These are phyloP conservation scores for Matsumyia berberina DNA, from an alignment of 2,888 invertebrate species.

Conservation along the genomic window DNA sequence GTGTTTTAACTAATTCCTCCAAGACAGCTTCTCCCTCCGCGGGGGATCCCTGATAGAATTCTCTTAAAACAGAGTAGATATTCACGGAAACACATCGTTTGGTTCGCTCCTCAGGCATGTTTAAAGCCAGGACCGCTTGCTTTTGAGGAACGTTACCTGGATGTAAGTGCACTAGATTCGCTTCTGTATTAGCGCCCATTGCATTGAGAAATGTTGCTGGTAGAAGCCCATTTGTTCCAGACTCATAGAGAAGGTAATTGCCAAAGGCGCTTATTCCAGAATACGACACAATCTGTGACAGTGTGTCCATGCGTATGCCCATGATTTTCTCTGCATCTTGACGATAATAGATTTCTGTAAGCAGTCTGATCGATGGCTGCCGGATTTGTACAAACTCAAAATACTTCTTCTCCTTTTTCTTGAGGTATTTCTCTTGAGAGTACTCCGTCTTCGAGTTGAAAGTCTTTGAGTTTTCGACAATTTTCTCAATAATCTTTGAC, in stretches of 20 bases:
- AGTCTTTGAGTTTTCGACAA: conserved; percentile 96
- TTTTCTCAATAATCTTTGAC: conserved; percentile 92
- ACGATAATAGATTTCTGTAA: conserved; percentile 93
- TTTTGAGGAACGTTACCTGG: conserved; percentile 92
- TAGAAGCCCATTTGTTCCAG: conserved; percentile 93
- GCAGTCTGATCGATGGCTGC: conserved; percentile 91
- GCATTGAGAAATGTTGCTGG: conserved; percentile 93
- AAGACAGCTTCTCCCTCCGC: conserved; percentile 59
- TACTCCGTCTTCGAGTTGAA: conserved; percentile 96
- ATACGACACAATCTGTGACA: conserved; percentile 94
- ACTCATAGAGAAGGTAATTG: conserved; percentile 93
- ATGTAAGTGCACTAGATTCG: conserved; percentile 90
- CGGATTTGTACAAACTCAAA: conserved; percentile 92
- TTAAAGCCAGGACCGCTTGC: conserved; percentile 91
- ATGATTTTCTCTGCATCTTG: conserved; percentile 91
- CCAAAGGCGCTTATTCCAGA: conserved; percentile 92
- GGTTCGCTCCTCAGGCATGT: conserved; percentile 89
- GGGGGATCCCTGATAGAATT: conserved; percentile 87
- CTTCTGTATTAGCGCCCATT: conserved; percentile 88
- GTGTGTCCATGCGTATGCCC: conserved; percentile 92
- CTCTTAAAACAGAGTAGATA: conserved; percentile 89
- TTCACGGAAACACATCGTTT: conserved; percentile 90
- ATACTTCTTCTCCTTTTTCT: conserved; percentile 97
- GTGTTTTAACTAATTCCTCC: conserved; percentile 27
- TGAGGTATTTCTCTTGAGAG: conserved; percentile 96